phyloP scores from a whole-genome alignment of 2,797 vertebrate species.

The Triplophysa bombifrons region DNA sequence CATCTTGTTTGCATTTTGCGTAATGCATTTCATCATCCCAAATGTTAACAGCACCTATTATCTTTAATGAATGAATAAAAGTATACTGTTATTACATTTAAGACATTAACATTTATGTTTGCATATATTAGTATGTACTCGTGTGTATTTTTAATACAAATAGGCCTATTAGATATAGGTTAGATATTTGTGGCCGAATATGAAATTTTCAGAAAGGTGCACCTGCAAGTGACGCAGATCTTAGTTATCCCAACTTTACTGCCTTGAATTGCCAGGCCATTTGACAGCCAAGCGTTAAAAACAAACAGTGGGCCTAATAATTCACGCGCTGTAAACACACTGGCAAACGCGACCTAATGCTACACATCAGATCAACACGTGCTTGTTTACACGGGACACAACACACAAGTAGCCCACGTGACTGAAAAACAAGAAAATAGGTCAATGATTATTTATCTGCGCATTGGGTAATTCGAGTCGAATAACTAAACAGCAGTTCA shows the following conservation, averaged over 20 bases:
- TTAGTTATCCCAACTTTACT: not conserved
- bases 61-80: not conserved
- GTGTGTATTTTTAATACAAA: too few relatives aligned
- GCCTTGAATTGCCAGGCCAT: conserved; percentile 34
- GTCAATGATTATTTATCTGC: not conserved
- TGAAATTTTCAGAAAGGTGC: not conserved
- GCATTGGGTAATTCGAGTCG: not conserved
- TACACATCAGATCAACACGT: not conserved
- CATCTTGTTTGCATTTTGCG: not conserved
- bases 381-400: conserved; percentile 18
- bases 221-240: conserved; percentile 25
- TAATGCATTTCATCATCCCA: not conserved
- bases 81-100: not conserved
- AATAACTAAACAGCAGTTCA: not conserved
- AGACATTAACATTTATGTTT: not conserved
- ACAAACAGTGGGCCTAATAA: conserved; percentile 13
- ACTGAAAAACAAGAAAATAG: not conserved
- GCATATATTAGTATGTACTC: too few relatives aligned
- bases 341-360: conserved; percentile 19
- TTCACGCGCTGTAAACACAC: conserved; percentile 1
- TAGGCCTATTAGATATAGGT: too few relatives aligned
- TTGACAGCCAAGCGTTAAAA: conserved; percentile 39
- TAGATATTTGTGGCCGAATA: too few relatives aligned
- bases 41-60: conserved; percentile 2
- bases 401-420: not conserved